Evolutionary conservation across 2,113 vertebrate species (phyloP), one percentile per base, ranked within the genome.

Genomic region (Macaca nemestrina): DNA sequence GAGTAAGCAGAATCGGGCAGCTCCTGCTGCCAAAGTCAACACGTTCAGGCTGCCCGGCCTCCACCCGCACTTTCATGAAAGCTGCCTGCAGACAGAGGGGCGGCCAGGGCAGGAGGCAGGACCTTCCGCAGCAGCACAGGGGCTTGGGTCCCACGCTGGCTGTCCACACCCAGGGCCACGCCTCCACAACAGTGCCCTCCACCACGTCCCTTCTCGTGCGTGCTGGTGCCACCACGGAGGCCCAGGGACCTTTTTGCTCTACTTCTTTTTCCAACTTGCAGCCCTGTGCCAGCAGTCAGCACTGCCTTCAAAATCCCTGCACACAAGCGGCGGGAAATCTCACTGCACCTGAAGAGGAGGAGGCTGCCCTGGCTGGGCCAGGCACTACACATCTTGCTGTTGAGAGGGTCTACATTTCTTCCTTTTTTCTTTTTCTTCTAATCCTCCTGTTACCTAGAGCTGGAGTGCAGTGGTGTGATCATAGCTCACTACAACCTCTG

Each of bases 261-360:
- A 43, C 35, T 40, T 57, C 27, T 50, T 18, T 57, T 55, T 38
- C 45, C 75, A 17, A 45, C 45, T 6, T 32, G 14, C 17, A 1
- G 5, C 9, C 23, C 75, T 30, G 38, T n/a, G 38, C 30, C 52
- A 61, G 80, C 30, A 3, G 27, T 52, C 18, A 5, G 61, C 27
- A 32, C 52, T 8, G 6, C 35, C 55, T 82, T 8, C 32, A 52
- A 22, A 7, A 14, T 30, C 22, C 55, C 48, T 79, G 55, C 27
- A 25, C 17, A 38, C 2, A 32, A 9, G 1, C 0, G 30, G 45
- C 0, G 13, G 22, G n/a, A 18, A 16, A 5, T 8, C 45, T 11
- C 38, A 27, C 10, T 17, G 55, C 40, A 32, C 32, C 67, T 14
- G 3, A 30, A 35, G 38, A 12, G 12, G 38, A 5, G 16, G 38